phyloP scores from a whole-genome alignment of 2,888 invertebrate species.

The Campaea margaritaria region DNA sequence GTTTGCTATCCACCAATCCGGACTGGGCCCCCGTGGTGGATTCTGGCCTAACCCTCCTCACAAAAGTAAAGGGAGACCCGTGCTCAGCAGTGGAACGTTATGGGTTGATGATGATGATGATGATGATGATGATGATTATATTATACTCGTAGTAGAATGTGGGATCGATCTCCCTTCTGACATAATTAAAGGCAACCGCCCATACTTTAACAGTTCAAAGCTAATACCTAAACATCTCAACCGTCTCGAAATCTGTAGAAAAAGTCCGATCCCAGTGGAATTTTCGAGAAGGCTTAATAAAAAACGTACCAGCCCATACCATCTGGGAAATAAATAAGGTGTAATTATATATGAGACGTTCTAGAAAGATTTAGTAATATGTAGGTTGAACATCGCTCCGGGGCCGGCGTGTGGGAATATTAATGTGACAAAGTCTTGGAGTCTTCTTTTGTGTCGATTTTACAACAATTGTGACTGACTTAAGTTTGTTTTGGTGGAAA shows the following conservation, averaged over 20 bases:
- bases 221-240: neutral
- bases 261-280: conserved; percentile 8
- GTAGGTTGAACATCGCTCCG: neutral
- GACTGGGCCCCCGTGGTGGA: no score
- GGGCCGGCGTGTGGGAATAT: neutral
- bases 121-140: no score
- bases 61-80: no score
- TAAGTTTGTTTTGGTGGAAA: no score
- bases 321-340: conserved; percentile 10
- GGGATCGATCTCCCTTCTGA: no score
- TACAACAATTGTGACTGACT: no score
- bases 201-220: neutral
- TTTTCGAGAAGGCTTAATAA: conserved; percentile 3
- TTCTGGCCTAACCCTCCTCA: no score
- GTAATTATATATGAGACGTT: conserved; percentile 3
- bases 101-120: no score
- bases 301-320: neutral
- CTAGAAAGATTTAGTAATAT: neutral
- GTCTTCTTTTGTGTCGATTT: no score
- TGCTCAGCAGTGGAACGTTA: no score
- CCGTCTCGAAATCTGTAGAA: conserved; percentile 7
- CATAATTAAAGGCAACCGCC: neutral
- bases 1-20: no score
- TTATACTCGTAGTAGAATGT: no score
- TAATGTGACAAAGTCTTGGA: neutral